Evolutionary conservation across 2,797 vertebrate genomes (phyloP).

Genomic region (Microctenopoma steveboyesi): DNA sequence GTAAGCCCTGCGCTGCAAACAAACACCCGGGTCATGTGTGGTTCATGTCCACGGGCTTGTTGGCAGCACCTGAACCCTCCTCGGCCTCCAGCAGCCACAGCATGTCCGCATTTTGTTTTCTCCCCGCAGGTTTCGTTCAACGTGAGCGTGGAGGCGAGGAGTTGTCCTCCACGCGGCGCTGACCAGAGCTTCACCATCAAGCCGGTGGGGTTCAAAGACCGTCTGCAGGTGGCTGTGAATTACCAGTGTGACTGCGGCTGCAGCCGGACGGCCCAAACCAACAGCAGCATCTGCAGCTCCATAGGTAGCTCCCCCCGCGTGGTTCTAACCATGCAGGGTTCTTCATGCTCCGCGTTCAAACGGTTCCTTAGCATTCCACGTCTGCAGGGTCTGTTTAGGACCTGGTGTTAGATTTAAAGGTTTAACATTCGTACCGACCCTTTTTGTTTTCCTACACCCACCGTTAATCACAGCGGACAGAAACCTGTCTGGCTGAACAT

Average conservation of each 20-base stretch:
- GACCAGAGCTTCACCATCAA: constrained; percentile 89
- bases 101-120: background rate
- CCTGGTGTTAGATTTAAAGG: too few species aligned
- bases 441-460: too few species aligned
- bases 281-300: constrained; percentile 89
- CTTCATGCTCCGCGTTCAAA: too few species aligned
- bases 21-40: constrained; percentile 29
- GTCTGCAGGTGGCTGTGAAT: constrained; percentile 87
- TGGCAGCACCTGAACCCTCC: constrained; percentile 8
- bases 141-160: constrained; percentile 88
- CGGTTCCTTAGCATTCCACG: too few species aligned
- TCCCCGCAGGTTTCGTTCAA: constrained; percentile 91
- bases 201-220: constrained; percentile 95
- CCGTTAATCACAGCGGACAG: too few species aligned
- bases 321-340: too few species aligned
- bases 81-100: too few species aligned
- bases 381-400: too few species aligned
- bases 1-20: constrained; percentile 35
- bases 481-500: background rate
- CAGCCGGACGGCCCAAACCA: constrained; percentile 64
- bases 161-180: constrained; percentile 81
- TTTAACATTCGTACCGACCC: too few species aligned
- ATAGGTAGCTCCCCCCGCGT: constrained; percentile 68
- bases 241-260: constrained; percentile 91
- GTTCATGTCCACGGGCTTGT: constrained; percentile 31